These are phyloP conservation scores for Rhinella marina DNA, from an alignment of 2,797 vertebrate species.

Conservation along the genomic window DNA sequence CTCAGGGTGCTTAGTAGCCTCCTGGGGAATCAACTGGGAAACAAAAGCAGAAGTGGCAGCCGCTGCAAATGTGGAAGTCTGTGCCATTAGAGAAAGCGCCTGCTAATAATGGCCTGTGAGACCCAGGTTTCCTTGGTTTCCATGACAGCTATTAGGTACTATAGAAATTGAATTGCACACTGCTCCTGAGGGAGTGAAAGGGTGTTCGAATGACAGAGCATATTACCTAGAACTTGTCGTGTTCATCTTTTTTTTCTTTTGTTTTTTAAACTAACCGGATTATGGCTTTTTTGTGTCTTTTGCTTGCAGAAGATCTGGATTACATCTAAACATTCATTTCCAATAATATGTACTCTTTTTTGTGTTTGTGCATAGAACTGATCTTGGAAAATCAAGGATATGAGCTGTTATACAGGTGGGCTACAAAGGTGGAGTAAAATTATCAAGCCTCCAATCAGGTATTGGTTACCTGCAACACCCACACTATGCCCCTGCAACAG, in stretches of 20 bases:
- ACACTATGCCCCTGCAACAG: constrained; percentile 92
- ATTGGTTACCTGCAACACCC: constrained; percentile 70
- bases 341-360: constrained; percentile 68
- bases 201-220: constrained; percentile 66
- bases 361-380: constrained; percentile 70
- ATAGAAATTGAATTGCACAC: constrained; percentile 73
- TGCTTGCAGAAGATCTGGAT: constrained; percentile 63
- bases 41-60: constrained; percentile 68
- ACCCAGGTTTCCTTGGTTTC: constrained; percentile 77
- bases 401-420: constrained; percentile 77
- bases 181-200: constrained; percentile 67
- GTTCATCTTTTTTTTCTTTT: constrained; percentile 63
- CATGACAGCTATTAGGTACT: constrained; percentile 80
- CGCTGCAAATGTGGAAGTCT: constrained; percentile 69
- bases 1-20: constrained; percentile 68
- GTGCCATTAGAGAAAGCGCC: constrained; percentile 67
- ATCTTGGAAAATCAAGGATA: constrained; percentile 76
- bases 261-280: constrained; percentile 65
- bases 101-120: constrained; percentile 74
- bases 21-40: constrained; percentile 65
- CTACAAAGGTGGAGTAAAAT: constrained; percentile 74
- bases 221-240: constrained; percentile 67
- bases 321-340: constrained; percentile 45
- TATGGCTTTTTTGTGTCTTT: constrained; percentile 63
- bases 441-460: constrained; percentile 73